These are phyloP conservation scores for Tetragonisca angustula DNA, from an alignment of 2,888 invertebrate genomes.

Conservation along the genomic window DNA sequence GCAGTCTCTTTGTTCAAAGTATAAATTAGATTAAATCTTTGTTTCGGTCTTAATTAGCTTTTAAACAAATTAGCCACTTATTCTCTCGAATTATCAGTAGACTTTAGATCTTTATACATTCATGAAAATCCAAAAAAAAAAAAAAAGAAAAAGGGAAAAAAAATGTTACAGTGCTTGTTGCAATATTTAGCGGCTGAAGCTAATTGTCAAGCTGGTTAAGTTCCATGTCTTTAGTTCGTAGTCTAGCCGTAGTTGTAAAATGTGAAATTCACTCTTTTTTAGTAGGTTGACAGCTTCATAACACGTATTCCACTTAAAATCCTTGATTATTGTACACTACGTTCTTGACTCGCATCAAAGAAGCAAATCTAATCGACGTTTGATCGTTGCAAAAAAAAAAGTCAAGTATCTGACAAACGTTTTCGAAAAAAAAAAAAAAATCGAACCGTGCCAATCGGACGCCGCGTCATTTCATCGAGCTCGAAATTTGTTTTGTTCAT, in stretches of 20 bases:
- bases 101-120: not conserved
- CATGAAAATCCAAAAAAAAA: not conserved
- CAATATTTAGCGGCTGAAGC: too few relatives aligned
- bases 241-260: too few relatives aligned
- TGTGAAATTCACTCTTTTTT: too few relatives aligned
- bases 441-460: not conserved
- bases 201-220: too few relatives aligned
- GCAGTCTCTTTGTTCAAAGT: too few relatives aligned
- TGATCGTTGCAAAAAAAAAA: not conserved
- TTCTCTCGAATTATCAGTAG: not conserved
- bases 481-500: not conserved
- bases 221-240: too few relatives aligned
- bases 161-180: too few relatives aligned
- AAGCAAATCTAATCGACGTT: not conserved
- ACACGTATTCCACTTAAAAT: too few relatives aligned
- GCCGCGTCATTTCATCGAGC: not conserved
- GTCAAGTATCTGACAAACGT: not conserved
- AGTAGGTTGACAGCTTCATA: too few relatives aligned
- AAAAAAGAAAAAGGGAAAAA: not conserved
- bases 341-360: not conserved
- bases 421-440: not conserved
- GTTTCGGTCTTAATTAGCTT: not conserved
- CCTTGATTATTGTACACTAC: not conserved
- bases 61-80: not conserved
- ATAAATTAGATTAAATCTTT: too few relatives aligned